Evolutionary conservation across 1,140 invertebrate species (phyloP).

Genomic region (Nephila pilipes): DNA sequence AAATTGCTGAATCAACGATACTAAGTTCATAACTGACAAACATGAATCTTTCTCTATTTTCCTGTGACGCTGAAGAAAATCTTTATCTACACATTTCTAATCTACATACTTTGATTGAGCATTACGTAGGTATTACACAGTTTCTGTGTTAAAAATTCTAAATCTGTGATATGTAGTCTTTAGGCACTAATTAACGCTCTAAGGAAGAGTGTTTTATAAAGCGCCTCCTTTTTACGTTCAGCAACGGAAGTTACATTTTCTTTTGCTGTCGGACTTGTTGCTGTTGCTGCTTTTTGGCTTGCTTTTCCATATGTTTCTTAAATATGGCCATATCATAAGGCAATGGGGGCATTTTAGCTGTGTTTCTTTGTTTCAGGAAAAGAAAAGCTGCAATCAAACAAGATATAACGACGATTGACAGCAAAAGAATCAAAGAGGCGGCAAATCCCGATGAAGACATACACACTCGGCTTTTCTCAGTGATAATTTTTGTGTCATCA

Average conservation of each 20-base stretch:
- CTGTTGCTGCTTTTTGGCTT: conserved; percentile 46
- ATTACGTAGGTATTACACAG: background rate
- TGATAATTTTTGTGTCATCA: conserved; percentile 81
- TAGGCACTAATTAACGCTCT: conserved; percentile 8
- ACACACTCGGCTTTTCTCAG: conserved; percentile 87
- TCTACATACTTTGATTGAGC: background rate
- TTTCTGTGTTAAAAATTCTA: background rate
- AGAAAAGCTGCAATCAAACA: conserved; percentile 92
- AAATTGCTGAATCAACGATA: background rate
- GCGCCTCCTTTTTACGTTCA: background rate
- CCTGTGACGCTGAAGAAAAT: background rate
- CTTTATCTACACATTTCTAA: background rate
- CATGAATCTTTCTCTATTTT: background rate
- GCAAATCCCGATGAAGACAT: conserved; percentile 95
- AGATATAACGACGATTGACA: conserved; percentile 90
- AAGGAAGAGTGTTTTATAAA: background rate
- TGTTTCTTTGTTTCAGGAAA: conserved; percentile 83
- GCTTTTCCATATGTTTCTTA: conserved; percentile 74
- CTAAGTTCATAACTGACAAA: background rate
- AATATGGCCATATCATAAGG: conserved; percentile 76
- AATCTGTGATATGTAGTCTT: conserved; percentile 5
- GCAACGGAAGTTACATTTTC: conserved; percentile 20
- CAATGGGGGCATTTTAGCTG: conserved; percentile 58
- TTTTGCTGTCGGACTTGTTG: conserved; percentile 53
- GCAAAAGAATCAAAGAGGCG: conserved; percentile 89